Evolutionary conservation across 2,888 invertebrate species (phyloP), one percentile per base, ranked within the genome.

Genomic region (Hirtodrosophila alboralis): DNA sequence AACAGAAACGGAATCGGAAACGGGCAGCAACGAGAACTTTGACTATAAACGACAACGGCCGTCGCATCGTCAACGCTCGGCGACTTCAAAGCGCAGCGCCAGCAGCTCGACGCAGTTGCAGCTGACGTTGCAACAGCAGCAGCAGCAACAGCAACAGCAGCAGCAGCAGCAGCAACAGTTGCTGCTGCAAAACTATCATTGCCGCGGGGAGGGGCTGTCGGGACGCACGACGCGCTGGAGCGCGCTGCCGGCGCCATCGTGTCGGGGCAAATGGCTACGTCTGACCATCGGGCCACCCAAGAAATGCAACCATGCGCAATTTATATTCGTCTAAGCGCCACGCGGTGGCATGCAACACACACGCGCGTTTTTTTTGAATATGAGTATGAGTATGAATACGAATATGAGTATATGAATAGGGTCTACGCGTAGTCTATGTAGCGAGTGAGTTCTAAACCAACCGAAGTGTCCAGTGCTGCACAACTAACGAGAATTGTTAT

Each of bases 231-330:
- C 96, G 8, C 92, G 96, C 54, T 97, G 95, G 94, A 95, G 95
- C 78, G 96, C 96, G 27, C 92, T 97, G 26, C 94, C 95, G 38
- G 95, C 95, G n/a, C 95, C 95, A 0, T 95, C 96, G 84, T 97
- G 97, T 90, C 96, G 96, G 86, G 97, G 97, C 30, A 96, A 96
- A 89, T 97, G 97, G 97, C 91, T 95, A 38, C 93, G 96, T 40
- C 88, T 92, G 52, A 91, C 91, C 61, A 88, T 92, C 0, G 90
- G 89, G 1, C 85, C 90, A 70, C 90, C 90, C 51, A 90, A 90
- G 74, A 91, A 89, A 69, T 91, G 91, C 81, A 77, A 84, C 75
- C 88, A 88, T 58, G 88, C 90, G 41, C 90, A 91, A 66, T 91
- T 91, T 71, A 89, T 89, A 75, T 91, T 91, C 61, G 90, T 91